Evolutionary conservation across 2,113 vertebrate species (phyloP), one percentile per base, ranked within the genome.

Genomic region (Daubentonia madagascariensis): DNA sequence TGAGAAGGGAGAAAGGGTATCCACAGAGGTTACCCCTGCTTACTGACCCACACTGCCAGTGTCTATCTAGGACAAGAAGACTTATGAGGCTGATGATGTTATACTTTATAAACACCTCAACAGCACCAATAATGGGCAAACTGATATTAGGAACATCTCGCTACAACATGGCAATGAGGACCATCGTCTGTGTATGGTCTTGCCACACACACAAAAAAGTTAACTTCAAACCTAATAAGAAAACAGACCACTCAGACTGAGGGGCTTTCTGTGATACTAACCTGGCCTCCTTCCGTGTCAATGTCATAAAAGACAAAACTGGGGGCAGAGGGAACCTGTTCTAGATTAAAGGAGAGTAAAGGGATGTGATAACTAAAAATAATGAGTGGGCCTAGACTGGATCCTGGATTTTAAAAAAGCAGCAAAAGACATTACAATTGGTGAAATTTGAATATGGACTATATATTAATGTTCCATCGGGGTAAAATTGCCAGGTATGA

Each of bases 11-110:
- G 35, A 23, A 17, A 76, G 79, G 6, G 6, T 1, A 3, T 6
- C 25, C 22, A 37, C 0, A 22, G 22, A 86, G 35, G 32, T 37
- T 3, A 50, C 32, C 17, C 4, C 14, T 17, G 23, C 0, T 8
- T 17, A n/a, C 28, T 0, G 7, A 8, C 3, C 6, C 52, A 35
- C 28, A 16, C 1, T 3, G 14, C 13, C 28, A 30, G 28, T 35
- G 28, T 37, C 76, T 25, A 35, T 59, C 0, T 17, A 73, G 54
- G 73, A 45, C 13, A n/a, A 79, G 70, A 84, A 23, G 37, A 37
- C 7, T 40, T 67, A 8, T 4, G 52, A 75, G 86, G 37, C 88
- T 1, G 1, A 20, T 11, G 25, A 1, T 8, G 22, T 14, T 5
- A 35, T 0, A 45, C 28, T 63, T 32, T 43, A n/a, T 57, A 73